phyloP scores from a whole-genome alignment of 2,888 invertebrate genomes.

The Ophion ventricosus region DNA sequence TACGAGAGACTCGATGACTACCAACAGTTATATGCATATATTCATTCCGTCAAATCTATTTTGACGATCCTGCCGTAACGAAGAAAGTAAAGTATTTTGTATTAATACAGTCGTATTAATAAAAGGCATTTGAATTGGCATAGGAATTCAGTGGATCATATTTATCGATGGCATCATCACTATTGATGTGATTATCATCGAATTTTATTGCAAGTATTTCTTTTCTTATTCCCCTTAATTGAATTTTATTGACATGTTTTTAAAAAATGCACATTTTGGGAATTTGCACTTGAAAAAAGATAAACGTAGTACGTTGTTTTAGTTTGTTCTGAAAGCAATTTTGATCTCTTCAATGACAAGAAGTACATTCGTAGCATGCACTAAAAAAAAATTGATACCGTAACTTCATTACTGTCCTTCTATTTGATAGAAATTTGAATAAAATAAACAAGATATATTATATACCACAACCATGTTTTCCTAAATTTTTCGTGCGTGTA shows the following conservation, averaged over 20 bases:
- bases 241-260: too few relatives aligned
- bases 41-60: slow-evolving; percentile 42
- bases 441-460: too few relatives aligned
- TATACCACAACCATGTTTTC: too few relatives aligned
- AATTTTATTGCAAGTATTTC: background rate
- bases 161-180: background rate
- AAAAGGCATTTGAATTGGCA: background rate
- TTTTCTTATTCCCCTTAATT: background rate
- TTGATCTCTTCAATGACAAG: background rate
- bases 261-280: too few relatives aligned
- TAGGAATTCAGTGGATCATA: background rate
- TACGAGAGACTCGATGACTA: slow-evolving; percentile 19
- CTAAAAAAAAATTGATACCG: too few relatives aligned
- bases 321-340: background rate
- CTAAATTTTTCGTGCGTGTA: too few relatives aligned
- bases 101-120: slow-evolving; percentile 7
- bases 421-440: too few relatives aligned
- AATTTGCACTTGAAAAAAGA: too few relatives aligned
- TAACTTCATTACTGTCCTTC: too few relatives aligned
- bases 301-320: too few relatives aligned
- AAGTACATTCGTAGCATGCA: too few relatives aligned
- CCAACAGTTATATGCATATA: background rate
- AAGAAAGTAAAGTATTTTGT: background rate
- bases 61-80: slow-evolving; percentile 61
- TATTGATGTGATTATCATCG: background rate